Evolutionary conservation across 2,888 invertebrate species (phyloP).

Genomic region (Eilema caniola): DNA sequence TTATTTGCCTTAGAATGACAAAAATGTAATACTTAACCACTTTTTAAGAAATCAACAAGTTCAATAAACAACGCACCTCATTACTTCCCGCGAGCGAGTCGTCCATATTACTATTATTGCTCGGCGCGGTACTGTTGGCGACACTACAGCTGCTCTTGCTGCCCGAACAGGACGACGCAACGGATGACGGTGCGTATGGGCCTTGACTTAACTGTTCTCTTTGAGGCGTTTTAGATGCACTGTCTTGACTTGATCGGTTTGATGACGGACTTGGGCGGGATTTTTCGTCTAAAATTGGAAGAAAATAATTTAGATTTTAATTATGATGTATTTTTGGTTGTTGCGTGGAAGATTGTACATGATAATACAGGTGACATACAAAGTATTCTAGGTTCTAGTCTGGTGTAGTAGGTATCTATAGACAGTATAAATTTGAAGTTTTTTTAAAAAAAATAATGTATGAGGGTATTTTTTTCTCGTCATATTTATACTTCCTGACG

Average conservation of each 20-base stretch:
- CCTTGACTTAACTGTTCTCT: conserved; percentile 74
- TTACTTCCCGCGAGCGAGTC: conserved; percentile 72
- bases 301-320: background rate
- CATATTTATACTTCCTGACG: too few species aligned
- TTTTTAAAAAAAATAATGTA: too few species aligned
- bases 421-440: too few species aligned
- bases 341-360: too few species aligned
- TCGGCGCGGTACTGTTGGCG: conserved; percentile 66
- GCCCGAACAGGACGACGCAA: conserved; percentile 65
- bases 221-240: conserved; percentile 80
- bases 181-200: conserved; percentile 77
- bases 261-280: conserved; percentile 84
- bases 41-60: background rate
- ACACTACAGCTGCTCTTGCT: conserved; percentile 74
- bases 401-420: too few species aligned
- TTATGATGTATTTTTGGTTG: too few species aligned
- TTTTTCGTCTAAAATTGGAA: conserved; percentile 73
- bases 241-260: conserved; percentile 80
- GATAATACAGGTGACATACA: too few species aligned
- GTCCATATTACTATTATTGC: conserved; percentile 63
- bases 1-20: too few species aligned
- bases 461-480: too few species aligned
- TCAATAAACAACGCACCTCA: conserved; percentile 57
- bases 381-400: too few species aligned
- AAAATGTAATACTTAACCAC: too few species aligned